Evolutionary conservation across 2,888 invertebrate genomes (phyloP).

Genomic region (Acleris emargana): DNA sequence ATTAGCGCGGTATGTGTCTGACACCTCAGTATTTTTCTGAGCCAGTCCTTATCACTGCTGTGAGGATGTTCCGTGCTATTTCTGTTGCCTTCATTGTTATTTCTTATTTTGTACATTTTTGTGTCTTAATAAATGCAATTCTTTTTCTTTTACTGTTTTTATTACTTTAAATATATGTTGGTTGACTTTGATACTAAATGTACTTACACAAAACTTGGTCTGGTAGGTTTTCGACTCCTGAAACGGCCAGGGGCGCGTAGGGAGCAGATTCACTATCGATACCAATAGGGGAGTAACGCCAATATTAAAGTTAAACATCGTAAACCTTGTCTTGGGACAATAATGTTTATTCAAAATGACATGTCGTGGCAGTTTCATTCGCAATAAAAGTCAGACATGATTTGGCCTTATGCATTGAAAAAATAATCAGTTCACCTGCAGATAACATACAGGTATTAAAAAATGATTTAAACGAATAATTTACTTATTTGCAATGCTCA

Average conservation of each 20-base stretch:
- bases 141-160: background rate
- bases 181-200: background rate
- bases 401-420: too few species aligned
- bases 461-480: too few species aligned
- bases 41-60: too few species aligned
- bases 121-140: too few species aligned
- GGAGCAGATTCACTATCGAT: constrained; percentile 73
- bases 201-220: background rate
- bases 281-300: constrained; percentile 79
- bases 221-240: constrained; percentile 56
- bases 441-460: too few species aligned
- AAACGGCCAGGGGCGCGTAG: constrained; percentile 70
- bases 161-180: background rate
- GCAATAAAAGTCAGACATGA: constrained; percentile 4
- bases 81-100: too few species aligned
- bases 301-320: constrained; percentile 82
- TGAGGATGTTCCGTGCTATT: too few species aligned
- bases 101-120: too few species aligned
- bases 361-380: constrained; percentile 36
- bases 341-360: constrained; percentile 54
- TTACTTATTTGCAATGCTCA: too few species aligned
- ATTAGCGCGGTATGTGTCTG: too few species aligned
- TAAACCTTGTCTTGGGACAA: constrained; percentile 74
- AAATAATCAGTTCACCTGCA: too few species aligned
- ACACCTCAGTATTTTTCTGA: too few species aligned